A percentile compares a stretch with the other conserved stretches of the same genome.
phyloP scores from a whole-genome alignment of 2,888 invertebrate genomes.

The Noctua janthe region DNA sequence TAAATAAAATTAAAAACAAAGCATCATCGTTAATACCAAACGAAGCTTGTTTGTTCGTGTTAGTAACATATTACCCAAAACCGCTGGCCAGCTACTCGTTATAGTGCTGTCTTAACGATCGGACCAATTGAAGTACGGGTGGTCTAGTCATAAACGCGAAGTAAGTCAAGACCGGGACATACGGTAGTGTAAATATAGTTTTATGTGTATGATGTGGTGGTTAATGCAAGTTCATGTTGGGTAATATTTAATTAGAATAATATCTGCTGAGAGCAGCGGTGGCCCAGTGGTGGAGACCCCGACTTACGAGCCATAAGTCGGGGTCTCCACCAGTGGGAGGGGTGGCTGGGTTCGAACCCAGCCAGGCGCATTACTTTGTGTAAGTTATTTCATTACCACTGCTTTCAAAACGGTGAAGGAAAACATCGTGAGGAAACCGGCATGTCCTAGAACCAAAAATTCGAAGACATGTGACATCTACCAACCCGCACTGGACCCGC shows the following conservation, averaged over 20 bases:
- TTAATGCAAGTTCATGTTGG: constrained; percentile 50
- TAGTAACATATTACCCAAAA: constrained; percentile 71
- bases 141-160: constrained; percentile 77
- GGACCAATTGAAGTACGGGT: constrained; percentile 82
- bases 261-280: not conserved
- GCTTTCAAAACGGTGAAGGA: no score
- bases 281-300: no score
- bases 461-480: no score
- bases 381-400: no score
- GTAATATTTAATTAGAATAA: constrained; percentile 28
- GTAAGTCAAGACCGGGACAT: constrained; percentile 74
- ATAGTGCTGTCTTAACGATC: constrained; percentile 76
- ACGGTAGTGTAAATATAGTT: constrained; percentile 76
- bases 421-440: no score
- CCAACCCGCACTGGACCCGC: no score
- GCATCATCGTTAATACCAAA: constrained; percentile 55
- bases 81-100: constrained; percentile 67
- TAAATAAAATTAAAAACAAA: constrained; percentile 63
- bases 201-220: constrained; percentile 65
- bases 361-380: no score
- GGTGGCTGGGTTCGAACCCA: no score
- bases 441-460: no score
- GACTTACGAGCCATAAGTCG: no score
- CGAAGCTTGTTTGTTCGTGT: constrained; percentile 55
- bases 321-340: no score